These are phyloP conservation scores for Drosophila pullipes DNA, from an alignment of 2,888 invertebrate species.

Conservation along the genomic window DNA sequence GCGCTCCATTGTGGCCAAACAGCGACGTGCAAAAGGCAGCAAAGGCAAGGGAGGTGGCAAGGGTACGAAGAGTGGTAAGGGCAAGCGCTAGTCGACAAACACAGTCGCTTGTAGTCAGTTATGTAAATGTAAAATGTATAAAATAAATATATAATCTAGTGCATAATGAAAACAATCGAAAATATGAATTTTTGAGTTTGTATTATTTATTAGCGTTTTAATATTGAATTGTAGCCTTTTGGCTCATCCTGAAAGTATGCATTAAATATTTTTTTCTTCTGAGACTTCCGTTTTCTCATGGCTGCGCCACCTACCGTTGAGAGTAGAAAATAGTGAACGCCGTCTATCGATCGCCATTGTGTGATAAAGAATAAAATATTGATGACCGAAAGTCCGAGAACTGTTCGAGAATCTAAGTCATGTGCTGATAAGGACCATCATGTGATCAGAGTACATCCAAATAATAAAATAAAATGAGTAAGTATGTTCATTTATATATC, in stretches of 20 bases:
- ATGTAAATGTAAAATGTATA: slow-evolving; percentile 54
- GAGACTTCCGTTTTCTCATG: neutral
- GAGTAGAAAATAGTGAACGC: neutral
- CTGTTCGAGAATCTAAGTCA: neutral
- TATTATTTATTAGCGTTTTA: neutral
- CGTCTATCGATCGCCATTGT: neutral
- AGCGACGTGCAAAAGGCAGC: slow-evolving; percentile 74
- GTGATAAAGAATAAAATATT: neutral
- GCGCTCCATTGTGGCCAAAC: slow-evolving; percentile 86
- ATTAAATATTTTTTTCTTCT: neutral
- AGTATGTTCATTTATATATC: neutral
- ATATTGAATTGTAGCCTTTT: neutral
- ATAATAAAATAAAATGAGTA: neutral
- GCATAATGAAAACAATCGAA: slow-evolving; percentile 12
- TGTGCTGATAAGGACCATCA: neutral
- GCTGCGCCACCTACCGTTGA: too few species aligned
- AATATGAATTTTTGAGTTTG: neutral
- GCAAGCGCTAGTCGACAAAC: slow-evolving; percentile 32
- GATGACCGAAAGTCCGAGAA: neutral
- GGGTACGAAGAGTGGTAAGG: slow-evolving; percentile 48
- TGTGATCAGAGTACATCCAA: neutral
- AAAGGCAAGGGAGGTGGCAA: slow-evolving; percentile 50
- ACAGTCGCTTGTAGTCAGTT: slow-evolving; percentile 26
- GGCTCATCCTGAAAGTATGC: neutral
- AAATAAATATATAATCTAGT: slow-evolving; percentile 38